Conservation (phyloP, 2,113 vertebrate species). For the Xiphophorus maculatus region DNA sequence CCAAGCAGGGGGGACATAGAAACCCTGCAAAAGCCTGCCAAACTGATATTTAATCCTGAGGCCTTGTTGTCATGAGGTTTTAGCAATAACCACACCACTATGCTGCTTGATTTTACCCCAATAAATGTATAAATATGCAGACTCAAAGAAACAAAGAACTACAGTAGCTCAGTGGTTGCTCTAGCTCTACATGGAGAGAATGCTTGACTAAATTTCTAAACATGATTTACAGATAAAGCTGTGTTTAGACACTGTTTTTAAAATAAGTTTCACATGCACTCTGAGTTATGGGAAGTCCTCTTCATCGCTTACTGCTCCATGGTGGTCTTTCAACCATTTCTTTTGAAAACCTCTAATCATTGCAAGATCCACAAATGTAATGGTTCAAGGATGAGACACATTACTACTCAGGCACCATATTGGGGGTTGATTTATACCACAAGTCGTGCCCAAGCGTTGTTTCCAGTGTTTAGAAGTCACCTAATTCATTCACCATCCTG, state of each 20-base stretch:
- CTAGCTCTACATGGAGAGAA: background rate
- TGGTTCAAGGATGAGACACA: constrained; percentile 47
- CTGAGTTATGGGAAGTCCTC: constrained; percentile 41
- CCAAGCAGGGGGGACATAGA: background rate
- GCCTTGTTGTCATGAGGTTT: background rate
- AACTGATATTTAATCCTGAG: constrained; percentile 3
- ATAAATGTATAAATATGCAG: background rate
- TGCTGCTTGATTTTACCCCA: background rate
- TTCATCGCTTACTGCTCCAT: constrained; percentile 16
- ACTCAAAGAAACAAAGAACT: background rate
- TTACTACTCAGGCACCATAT: constrained; percentile 30
- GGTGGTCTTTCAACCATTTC: constrained; percentile 50
- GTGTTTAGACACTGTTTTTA: constrained; percentile 34
- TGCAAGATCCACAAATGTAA: constrained; percentile 66
- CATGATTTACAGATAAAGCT: constrained; percentile 45
- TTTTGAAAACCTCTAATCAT: constrained; percentile 57
- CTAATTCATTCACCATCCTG: constrained; percentile 58
- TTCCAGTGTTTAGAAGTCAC: constrained; percentile 60
- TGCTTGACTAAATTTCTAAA: constrained; percentile 11
- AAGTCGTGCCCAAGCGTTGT: constrained; percentile 35
- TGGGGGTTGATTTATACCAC: constrained; percentile 58
- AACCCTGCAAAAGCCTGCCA: background rate
- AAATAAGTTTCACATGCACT: constrained; percentile 39
- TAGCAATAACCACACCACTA: background rate
- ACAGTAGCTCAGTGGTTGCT: background rate